Percentiles rank a stretch among this genome's conserved stretches.
phyloP scores from a whole-genome alignment of 2,113 vertebrate genomes.

The Athene noctua region DNA sequence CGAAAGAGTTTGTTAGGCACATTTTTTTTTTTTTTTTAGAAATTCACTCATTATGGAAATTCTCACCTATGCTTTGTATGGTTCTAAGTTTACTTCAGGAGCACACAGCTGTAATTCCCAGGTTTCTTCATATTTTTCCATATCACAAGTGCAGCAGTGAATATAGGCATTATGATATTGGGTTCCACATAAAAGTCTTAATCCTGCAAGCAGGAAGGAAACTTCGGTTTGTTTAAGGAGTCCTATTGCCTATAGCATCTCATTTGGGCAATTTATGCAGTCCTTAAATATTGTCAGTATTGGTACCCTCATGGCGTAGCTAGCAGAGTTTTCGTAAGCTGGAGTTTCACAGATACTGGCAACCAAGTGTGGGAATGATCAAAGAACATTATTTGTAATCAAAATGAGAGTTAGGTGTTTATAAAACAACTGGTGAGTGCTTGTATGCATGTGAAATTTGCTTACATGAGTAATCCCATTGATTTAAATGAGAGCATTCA shows the following conservation, averaged over 20 bases:
- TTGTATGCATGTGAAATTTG: constrained; percentile 13
- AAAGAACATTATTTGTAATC: constrained; percentile 46
- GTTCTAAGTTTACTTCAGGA: background rate
- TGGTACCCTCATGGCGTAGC: background rate
- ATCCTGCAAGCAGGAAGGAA: background rate
- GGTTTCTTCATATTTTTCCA: background rate
- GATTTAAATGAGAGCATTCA: constrained; percentile 44
- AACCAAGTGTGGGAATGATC: background rate
- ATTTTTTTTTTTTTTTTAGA: background rate
- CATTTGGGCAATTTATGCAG: background rate
- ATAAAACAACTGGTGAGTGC: constrained; percentile 24
- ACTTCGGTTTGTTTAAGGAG: background rate
- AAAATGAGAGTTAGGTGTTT: constrained; percentile 32
- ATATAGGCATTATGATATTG: background rate
- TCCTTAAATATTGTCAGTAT: background rate
- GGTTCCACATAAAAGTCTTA: background rate
- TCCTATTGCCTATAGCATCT: background rate
- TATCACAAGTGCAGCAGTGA: background rate
- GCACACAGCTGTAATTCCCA: background rate
- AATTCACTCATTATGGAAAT: background rate
- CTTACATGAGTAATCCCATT: constrained; percentile 31
- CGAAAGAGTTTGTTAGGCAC: background rate
- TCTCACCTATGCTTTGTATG: background rate
- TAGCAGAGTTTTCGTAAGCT: background rate
- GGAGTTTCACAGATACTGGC: background rate